Percentiles rank a stretch among this genome's conserved stretches.
Evolutionary conservation across 2,888 invertebrate genomes (phyloP).

Genomic region (Doris montereyensis): DNA sequence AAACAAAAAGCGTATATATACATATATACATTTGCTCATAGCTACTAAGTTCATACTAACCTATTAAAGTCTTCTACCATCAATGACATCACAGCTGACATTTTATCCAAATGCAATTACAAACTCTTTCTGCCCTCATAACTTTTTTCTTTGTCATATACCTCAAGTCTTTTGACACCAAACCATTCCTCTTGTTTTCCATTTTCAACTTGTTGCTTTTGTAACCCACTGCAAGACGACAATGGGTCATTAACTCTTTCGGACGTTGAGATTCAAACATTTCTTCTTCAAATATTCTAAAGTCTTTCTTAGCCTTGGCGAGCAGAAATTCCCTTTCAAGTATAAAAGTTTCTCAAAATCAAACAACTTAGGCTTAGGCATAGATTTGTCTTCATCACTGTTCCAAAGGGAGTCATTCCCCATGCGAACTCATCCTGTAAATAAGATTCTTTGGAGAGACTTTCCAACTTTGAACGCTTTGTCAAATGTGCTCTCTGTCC

Average conservation of each 20-base stretch:
- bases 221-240: not conserved
- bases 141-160: constrained; percentile 44
- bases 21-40: no score
- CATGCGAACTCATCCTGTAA: constrained; percentile 75
- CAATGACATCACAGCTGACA: constrained; percentile 51
- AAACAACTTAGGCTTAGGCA: constrained; percentile 49
- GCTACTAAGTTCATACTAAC: no score
- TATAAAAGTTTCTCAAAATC: constrained; percentile 73
- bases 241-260: not conserved
- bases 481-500: constrained; percentile 18
- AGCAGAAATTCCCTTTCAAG: constrained; percentile 46
- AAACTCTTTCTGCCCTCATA: constrained; percentile 27
- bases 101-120: constrained; percentile 38
- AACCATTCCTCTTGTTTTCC: constrained; percentile 43
- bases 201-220: no score
- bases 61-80: constrained; percentile 46
- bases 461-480: constrained; percentile 19
- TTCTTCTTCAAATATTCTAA: constrained; percentile 36
- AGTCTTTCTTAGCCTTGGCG: constrained; percentile 33
- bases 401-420: constrained; percentile 80
- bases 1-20: no score
- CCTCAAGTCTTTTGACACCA: constrained; percentile 49
- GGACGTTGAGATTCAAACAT: not conserved
- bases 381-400: constrained; percentile 58
- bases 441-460: constrained; percentile 68